Conservation (phyloP, 1,140 invertebrate species). For the Meloidogyne hapla region DNA sequence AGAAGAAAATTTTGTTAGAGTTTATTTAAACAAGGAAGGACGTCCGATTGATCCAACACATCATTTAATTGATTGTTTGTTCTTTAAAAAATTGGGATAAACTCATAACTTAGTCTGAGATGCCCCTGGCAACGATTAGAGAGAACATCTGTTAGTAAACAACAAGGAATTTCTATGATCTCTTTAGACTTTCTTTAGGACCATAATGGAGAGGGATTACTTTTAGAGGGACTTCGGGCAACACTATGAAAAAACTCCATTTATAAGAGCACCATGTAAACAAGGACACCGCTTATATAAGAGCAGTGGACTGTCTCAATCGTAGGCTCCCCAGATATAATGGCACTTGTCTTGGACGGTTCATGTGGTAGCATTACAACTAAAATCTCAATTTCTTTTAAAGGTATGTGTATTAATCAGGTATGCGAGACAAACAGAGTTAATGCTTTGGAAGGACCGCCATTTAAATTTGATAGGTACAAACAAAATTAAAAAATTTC, state of each 20-base stretch:
- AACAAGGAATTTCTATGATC: not conserved
- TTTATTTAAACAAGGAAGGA: slow-evolving; percentile 53
- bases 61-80: slow-evolving; percentile 60
- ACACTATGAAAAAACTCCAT: no score
- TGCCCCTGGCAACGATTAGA: no score
- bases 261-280: no score
- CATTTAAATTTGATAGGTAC: slow-evolving; percentile 55
- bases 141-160: not conserved
- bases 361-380: no score
- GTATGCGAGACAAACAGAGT: slow-evolving; percentile 61
- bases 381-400: slow-evolving; percentile 7
- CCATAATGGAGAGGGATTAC: no score
- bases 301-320: no score
- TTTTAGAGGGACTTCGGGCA: no score
- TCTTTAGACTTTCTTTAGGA: no score
- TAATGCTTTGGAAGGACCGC: slow-evolving; percentile 52
- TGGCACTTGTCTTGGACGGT: no score
- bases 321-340: not conserved
- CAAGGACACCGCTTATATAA: no score
- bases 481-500: slow-evolving; percentile 2
- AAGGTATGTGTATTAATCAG: slow-evolving; percentile 64
- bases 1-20: slow-evolving; percentile 51
- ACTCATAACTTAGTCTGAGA: not conserved
- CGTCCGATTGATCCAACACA: slow-evolving; percentile 55
- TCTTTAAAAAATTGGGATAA: not conserved